Conservation (phyloP, 2,797 vertebrate genomes). For the Epinephelus awoara region DNA sequence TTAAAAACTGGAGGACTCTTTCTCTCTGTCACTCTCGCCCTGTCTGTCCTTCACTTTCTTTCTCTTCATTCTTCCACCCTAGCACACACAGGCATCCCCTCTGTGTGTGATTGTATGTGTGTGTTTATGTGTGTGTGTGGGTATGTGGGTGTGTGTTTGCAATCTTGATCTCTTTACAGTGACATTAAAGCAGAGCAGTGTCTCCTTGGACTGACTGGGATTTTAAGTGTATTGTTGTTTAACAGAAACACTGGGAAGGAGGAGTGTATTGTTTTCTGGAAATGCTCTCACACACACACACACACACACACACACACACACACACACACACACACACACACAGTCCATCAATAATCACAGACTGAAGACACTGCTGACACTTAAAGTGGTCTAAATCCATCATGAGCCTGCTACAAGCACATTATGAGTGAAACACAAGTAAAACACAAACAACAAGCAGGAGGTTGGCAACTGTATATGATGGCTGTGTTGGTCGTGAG, state of each 20-base stretch:
- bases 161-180: conserved; percentile 65
- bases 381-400: conserved; percentile 50
- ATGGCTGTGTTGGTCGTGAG: too few relatives aligned
- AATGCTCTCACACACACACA: conserved; percentile 49
- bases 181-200: conserved; percentile 64
- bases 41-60: conserved; percentile 58
- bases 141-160: conserved; percentile 1
- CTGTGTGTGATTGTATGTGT: conserved; percentile 8
- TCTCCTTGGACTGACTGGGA: conserved; percentile 62
- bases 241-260: conserved; percentile 41
- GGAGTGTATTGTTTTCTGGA: conserved; percentile 67
- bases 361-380: conserved; percentile 50
- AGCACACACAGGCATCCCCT: not conserved
- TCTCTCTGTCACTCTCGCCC: conserved; percentile 42
- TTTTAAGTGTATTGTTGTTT: conserved; percentile 80
- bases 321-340: conserved; percentile 18
- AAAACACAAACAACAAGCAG: not conserved
- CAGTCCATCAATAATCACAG: conserved; percentile 49
- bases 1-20: conserved; percentile 63
- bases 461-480: too few relatives aligned
- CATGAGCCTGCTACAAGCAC: not conserved
- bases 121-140: conserved; percentile 14
- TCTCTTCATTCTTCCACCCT: conserved; percentile 39
- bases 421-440: conserved; percentile 26
- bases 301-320: conserved; percentile 16